Base-by-base conservation (phyloP, 2,797 vertebrate species). In the Scolopax rusticola region DNA sequence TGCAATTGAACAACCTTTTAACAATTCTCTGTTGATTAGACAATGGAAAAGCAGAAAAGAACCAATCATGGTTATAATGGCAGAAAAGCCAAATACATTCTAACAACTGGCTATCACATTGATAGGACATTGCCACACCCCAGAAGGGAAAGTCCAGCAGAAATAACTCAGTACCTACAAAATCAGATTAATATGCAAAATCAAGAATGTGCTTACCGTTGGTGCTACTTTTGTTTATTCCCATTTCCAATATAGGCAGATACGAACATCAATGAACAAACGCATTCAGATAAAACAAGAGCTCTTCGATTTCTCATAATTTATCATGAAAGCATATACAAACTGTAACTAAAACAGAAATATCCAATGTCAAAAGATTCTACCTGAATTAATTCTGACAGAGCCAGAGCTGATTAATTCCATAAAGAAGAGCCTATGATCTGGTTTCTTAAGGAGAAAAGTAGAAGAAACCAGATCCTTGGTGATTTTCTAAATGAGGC, bases 11-110 rank as follows among this genome's bases (percentile, higher is more conserved):
- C 70, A 84, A 76, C 64, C 77, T 68, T 88, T 93, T 96, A 96
- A 95, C 94, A 96, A 96, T 96, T 94, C 93, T 94, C 83, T 82
- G 91, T 81, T 96, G 94, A 95, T 95, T 96, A 97, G 95, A 93
- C 84, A 81, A 89, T 80, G 54, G 65, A 84, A 94, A 94, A 84
- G 83, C 38, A 95, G 80, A 94, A 93, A 95, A 89, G 93, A 90
- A 89, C 51, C 87, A 96, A 89, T 93, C 89, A 82, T 54, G 56
- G 48, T 75, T 89, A 61, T 78, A 87, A 84, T 2, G 11, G 47
- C 43, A 88, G 59, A 96, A 82, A 95, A 94, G 48, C 63, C 87
- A 95, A 90, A 93, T 93, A 84, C 54, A 7, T 86, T 76, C 33
- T 84, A 73, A 75, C 51, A 90, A 77, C 56, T 51, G 87, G 85